Evolutionary conservation across 2,797 vertebrate genomes (phyloP), one percentile per base, ranked within the genome.

Genomic region (Bucorvus abyssinicus): DNA sequence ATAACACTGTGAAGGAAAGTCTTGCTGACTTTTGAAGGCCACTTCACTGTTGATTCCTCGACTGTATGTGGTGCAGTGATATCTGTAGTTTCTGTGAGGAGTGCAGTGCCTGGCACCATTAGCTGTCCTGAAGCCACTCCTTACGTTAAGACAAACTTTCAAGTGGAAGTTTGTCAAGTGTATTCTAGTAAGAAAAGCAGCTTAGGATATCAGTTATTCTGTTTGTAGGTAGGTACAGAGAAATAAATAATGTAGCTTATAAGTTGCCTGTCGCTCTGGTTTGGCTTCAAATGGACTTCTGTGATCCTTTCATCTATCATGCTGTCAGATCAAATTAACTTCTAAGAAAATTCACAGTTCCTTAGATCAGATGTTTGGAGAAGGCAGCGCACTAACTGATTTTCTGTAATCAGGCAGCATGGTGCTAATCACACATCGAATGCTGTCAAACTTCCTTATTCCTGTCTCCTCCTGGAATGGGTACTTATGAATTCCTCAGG

Each of bases 141-240:
- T 61, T 74, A 59, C 12, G 0, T 32, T 27, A 76, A 76, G 56
- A 38, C 13, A 78, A 68, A 49, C 57, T 78, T 94, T 80, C 36
- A 65, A 65, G 20, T 84, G 61, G 34, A 91, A 85, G 30, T 91
- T 85, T 83, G 23, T 63, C 2, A 4, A 45, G 17, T 71, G 14
- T 77, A 16, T 91, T 74, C 32, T 32, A 73, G 42, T 47, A 77
- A 47, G 44, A 82, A 56, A 67, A 84, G 30, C 10, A 7, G 13
- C 27, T 79, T 92, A 84, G 44, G 38, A 44, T 22, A 75, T 95
- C 61, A 75, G 26, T 56, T 44, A 78, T 85, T 96, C 91, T 86
- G 38, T 94, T 86, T 94, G 79, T 91, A 86, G 76, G 53, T 24
- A 50, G 36, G 26, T 74, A 79, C 20, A 69, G 45, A 89, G 44